Evolutionary conservation across 2,113 vertebrate species (phyloP).

Genomic region (Excalfactoria chinensis): DNA sequence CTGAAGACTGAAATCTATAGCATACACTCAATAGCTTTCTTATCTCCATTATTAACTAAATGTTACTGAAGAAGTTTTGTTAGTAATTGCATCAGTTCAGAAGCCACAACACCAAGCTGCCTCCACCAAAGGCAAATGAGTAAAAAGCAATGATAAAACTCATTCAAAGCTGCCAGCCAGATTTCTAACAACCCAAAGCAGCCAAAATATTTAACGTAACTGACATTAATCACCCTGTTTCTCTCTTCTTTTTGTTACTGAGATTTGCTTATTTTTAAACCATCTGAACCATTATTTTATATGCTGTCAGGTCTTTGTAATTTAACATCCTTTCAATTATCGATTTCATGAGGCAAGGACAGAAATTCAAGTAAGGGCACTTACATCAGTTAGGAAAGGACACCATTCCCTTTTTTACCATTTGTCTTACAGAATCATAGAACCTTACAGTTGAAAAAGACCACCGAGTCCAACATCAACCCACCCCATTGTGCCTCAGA

Average conservation of each 20-base stretch:
- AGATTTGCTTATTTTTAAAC: not conserved
- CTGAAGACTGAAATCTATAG: not conserved
- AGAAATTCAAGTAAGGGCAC: not conserved
- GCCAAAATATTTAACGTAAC: not conserved
- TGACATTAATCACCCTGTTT: not conserved
- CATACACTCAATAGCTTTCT: fast-evolving
- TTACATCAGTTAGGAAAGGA: not conserved
- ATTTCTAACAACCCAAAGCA: not conserved
- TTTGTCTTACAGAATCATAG: not conserved
- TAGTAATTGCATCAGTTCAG: not conserved
- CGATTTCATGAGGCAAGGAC: not conserved
- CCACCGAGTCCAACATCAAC: too few relatives aligned
- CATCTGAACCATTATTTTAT: not conserved
- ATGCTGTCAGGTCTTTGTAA: not conserved
- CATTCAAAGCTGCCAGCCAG: not conserved
- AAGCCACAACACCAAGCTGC: not conserved
- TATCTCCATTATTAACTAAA: not conserved
- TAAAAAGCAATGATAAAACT: not conserved
- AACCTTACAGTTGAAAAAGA: too few relatives aligned
- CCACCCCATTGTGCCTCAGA: too few relatives aligned
- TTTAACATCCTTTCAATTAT: not conserved
- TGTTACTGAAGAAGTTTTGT: not conserved
- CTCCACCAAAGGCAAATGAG: not conserved
- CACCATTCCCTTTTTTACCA: not conserved
- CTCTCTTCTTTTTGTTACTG: not conserved